phyloP scores from a whole-genome alignment of 2,797 vertebrate genomes.

The Garrulus glandarius region DNA sequence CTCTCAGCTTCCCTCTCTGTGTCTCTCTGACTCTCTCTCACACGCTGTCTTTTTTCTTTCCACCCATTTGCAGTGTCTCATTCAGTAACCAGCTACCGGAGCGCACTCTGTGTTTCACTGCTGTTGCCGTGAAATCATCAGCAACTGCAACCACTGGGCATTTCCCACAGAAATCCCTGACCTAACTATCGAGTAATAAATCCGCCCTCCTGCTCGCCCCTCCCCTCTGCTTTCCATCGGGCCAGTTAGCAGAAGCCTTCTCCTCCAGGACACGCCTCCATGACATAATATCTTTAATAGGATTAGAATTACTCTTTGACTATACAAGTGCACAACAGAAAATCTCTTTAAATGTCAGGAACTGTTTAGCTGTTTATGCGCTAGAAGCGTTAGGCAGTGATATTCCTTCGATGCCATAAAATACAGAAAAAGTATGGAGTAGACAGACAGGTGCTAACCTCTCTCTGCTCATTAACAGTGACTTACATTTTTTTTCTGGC shows the following conservation, averaged over 20 bases:
- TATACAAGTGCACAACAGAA: slow-evolving; percentile 79
- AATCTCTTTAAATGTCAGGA: slow-evolving; percentile 75
- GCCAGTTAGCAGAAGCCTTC: slow-evolving; percentile 79
- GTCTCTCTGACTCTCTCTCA: slow-evolving; percentile 46
- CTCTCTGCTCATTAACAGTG: neutral
- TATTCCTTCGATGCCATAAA: neutral
- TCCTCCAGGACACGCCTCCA: slow-evolving; percentile 71
- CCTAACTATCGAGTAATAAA: slow-evolving; percentile 75
- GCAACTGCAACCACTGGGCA: slow-evolving; percentile 86
- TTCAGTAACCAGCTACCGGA: slow-evolving; percentile 68
- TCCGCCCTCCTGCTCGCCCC: slow-evolving; percentile 59
- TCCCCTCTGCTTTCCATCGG: slow-evolving; percentile 72
- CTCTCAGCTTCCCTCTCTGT: slow-evolving; percentile 49
- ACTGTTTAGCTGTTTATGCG: slow-evolving; percentile 43
- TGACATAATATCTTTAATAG: slow-evolving; percentile 84
- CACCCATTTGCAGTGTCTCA: slow-evolving; percentile 59
- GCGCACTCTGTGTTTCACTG: slow-evolving; percentile 67
- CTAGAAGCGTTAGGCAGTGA: neutral
- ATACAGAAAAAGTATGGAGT: neutral
- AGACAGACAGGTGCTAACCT: neutral
- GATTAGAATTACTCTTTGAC: slow-evolving; percentile 84
- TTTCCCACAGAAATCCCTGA: slow-evolving; percentile 81
- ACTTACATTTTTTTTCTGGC: neutral
- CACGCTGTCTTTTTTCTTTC: neutral
- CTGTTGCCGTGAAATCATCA: slow-evolving; percentile 81